A percentile compares a stretch with the other conserved stretches of the same genome.
These are phyloP conservation scores for Scolopax bukidnonensis DNA, from an alignment of 2,797 vertebrate genomes.

Conservation along the genomic window DNA sequence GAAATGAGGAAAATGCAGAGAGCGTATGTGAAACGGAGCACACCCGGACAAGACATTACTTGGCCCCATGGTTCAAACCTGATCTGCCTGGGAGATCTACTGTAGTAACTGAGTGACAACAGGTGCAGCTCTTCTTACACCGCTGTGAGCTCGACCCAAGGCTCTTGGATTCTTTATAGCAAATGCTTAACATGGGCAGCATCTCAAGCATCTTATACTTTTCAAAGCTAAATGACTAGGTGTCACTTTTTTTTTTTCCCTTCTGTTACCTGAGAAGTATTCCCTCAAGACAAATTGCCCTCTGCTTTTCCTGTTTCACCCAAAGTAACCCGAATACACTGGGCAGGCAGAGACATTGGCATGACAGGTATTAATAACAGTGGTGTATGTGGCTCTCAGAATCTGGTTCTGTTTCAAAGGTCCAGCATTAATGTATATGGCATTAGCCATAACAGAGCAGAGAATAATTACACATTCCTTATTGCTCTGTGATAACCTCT, in stretches of 20 bases:
- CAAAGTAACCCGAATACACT: neutral
- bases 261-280: neutral
- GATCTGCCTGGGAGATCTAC: constrained; percentile 5
- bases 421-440: constrained; percentile 2
- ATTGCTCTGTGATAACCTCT: constrained; percentile 24
- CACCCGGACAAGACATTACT: neutral
- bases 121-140: constrained; percentile 45
- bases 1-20: neutral
- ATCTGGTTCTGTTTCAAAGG: constrained; percentile 41
- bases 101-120: constrained; percentile 38
- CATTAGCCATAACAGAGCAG: neutral
- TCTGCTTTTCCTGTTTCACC: neutral
- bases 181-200: neutral
- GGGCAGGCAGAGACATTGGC: neutral
- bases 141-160: neutral
- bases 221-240: neutral
- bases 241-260: neutral
- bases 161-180: constrained; percentile 27
- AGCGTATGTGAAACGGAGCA: neutral
- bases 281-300: neutral
- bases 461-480: constrained; percentile 32
- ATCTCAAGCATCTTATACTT: neutral
- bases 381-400: neutral
- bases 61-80: constrained; percentile 28
- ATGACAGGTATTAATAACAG: neutral